A percentile compares a stretch with the other conserved stretches of the same genome.
These are phyloP conservation scores for Cheilosia pagana DNA, from an alignment of 2,888 invertebrate species.

Conservation along the genomic window DNA sequence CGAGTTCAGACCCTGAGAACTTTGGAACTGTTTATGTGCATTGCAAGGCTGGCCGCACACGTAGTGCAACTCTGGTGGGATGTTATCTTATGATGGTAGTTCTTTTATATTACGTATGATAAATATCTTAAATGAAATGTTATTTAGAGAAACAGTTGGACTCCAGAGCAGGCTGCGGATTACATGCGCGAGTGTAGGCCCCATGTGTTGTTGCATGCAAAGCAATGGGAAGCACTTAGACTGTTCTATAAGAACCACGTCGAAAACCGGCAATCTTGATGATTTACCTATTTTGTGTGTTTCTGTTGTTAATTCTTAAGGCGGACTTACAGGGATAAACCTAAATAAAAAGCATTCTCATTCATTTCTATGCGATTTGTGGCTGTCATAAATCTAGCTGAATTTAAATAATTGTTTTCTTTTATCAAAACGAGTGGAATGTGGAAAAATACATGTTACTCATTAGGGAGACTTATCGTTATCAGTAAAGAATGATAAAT, in stretches of 20 bases:
- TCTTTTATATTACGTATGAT: slow-evolving; percentile 30
- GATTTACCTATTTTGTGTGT: background rate
- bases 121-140: background rate
- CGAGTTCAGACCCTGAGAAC: slow-evolving; percentile 78
- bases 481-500: too few relatives aligned
- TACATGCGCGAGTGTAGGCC: slow-evolving; percentile 91
- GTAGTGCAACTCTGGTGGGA: slow-evolving; percentile 98
- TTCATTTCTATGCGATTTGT: too few relatives aligned
- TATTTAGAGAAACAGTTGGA: slow-evolving; percentile 92
- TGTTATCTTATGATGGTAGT: slow-evolving; percentile 96
- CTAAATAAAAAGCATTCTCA: too few relatives aligned
- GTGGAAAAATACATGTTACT: too few relatives aligned
- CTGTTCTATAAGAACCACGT: slow-evolving; percentile 87
- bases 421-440: too few relatives aligned
- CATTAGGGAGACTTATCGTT: too few relatives aligned
- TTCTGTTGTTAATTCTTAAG: background rate
- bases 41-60: slow-evolving; percentile 98
- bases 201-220: slow-evolving; percentile 93
- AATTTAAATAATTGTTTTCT: too few relatives aligned
- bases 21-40: slow-evolving; percentile 95
- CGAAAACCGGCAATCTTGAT: slow-evolving; percentile 74
- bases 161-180: slow-evolving; percentile 92
- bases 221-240: slow-evolving; percentile 93
- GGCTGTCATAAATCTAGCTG: too few relatives aligned
- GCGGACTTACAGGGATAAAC: too few relatives aligned